phyloP scores from a whole-genome alignment of 2,888 invertebrate species.

The Arrhopalites spinosus region DNA sequence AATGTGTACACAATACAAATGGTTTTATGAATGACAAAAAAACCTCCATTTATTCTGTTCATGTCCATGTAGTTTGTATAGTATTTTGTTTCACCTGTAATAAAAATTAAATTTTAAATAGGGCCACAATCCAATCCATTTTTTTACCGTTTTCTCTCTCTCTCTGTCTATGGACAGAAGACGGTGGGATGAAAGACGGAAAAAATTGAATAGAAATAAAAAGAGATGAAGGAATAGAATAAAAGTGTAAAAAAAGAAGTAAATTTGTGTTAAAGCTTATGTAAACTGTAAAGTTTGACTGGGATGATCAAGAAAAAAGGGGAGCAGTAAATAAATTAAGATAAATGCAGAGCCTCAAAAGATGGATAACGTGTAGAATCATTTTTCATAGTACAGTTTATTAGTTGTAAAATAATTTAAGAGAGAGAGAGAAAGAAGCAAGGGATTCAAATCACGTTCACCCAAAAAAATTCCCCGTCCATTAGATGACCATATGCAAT shows the following conservation, averaged over 20 bases:
- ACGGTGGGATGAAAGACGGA: not conserved
- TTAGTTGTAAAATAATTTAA: constrained; percentile 30
- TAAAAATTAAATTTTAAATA: too few relatives aligned
- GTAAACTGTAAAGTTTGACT: constrained; percentile 11
- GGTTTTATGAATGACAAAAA: too few relatives aligned
- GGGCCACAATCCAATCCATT: too few relatives aligned
- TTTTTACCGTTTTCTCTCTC: too few relatives aligned
- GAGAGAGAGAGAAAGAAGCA: too few relatives aligned
- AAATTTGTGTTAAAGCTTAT: constrained; percentile 13
- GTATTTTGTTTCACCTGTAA: too few relatives aligned
- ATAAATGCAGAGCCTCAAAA: constrained; percentile 17
- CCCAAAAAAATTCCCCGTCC: not conserved
- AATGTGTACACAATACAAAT: too few relatives aligned
- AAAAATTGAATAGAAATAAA: not conserved
- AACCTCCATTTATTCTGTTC: too few relatives aligned
- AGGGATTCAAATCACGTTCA: constrained; percentile 25
- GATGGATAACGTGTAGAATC: not conserved
- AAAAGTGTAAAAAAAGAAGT: not conserved
- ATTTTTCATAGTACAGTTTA: constrained; percentile 20
- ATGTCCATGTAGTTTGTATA: too few relatives aligned
- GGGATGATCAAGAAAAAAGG: not conserved
- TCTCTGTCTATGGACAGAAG: not conserved
- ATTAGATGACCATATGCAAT: constrained; percentile 21
- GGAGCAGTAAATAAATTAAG: constrained; percentile 19
- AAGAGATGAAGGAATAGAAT: not conserved